phyloP scores from a whole-genome alignment of 2,888 invertebrate genomes.

The Chrysotoxum bicinctum region DNA sequence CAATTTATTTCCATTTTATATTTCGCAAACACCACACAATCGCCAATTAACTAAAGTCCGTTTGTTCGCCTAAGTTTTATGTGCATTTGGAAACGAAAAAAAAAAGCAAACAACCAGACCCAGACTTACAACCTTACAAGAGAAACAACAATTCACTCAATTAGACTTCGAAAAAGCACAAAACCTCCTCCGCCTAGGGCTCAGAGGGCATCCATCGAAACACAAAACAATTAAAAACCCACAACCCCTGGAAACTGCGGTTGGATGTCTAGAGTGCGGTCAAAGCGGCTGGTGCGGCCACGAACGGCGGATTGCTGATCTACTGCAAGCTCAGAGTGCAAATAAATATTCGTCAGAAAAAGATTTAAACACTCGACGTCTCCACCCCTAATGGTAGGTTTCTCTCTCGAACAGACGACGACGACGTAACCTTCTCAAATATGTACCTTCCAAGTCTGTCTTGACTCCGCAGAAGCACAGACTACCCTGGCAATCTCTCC shows the following conservation, averaged over 20 bases:
- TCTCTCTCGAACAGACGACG: constrained; percentile 28
- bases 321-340: constrained; percentile 59
- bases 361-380: constrained; percentile 72
- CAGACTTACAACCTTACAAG: constrained; percentile 36
- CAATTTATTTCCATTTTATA: constrained; percentile 69
- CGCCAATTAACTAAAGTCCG: constrained; percentile 68
- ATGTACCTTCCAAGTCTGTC: not conserved
- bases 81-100: constrained; percentile 25
- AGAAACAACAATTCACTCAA: constrained; percentile 71
- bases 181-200: constrained; percentile 65
- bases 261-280: not conserved
- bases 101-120: constrained; percentile 29
- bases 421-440: constrained; percentile 48
- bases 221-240: constrained; percentile 72
- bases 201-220: constrained; percentile 68
- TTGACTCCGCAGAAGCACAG: constrained; percentile 53
- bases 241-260: constrained; percentile 59
- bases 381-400: constrained; percentile 74
- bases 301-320: constrained; percentile 7
- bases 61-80: constrained; percentile 33
- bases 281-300: not conserved
- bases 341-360: constrained; percentile 73
- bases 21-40: constrained; percentile 71
- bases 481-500: constrained; percentile 24
- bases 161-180: constrained; percentile 69